Conservation (phyloP, 2,113 vertebrate species). For the Ophiodon elongatus region DNA sequence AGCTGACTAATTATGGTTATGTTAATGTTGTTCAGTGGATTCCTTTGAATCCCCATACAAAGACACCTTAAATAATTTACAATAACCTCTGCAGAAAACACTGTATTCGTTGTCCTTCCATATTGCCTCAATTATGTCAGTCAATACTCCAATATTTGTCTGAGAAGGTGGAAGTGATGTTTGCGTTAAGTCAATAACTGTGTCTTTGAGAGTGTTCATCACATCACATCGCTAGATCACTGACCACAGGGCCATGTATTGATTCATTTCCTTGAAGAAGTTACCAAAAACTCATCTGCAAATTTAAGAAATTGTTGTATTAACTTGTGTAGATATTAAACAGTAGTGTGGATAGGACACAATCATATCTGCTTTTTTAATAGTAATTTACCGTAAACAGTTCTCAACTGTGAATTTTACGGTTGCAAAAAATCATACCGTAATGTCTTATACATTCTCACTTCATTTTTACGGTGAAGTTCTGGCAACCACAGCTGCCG, state of each 20-base stretch:
- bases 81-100: background rate
- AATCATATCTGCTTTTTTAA: too few relatives aligned
- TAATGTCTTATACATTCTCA: too few relatives aligned
- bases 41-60: background rate
- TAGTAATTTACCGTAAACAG: too few relatives aligned
- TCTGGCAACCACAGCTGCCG: too few relatives aligned
- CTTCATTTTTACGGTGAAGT: too few relatives aligned
- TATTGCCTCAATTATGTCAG: background rate
- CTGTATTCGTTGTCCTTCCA: background rate
- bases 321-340: background rate
- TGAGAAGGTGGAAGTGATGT: background rate
- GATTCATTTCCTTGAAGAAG: slow-evolving; percentile 12
- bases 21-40: background rate
- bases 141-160: background rate
- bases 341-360: slow-evolving; percentile 2
- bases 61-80: background rate
- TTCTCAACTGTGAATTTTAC: too few relatives aligned
- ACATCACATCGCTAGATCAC: background rate
- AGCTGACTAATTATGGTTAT: background rate
- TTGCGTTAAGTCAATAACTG: background rate
- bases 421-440: too few relatives aligned
- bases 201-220: background rate
- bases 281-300: slow-evolving; percentile 5
- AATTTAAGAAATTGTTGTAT: background rate
- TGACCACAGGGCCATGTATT: background rate